Conservation (phyloP, 2,888 invertebrate genomes). For the Didymodactylos carnosus region DNA sequence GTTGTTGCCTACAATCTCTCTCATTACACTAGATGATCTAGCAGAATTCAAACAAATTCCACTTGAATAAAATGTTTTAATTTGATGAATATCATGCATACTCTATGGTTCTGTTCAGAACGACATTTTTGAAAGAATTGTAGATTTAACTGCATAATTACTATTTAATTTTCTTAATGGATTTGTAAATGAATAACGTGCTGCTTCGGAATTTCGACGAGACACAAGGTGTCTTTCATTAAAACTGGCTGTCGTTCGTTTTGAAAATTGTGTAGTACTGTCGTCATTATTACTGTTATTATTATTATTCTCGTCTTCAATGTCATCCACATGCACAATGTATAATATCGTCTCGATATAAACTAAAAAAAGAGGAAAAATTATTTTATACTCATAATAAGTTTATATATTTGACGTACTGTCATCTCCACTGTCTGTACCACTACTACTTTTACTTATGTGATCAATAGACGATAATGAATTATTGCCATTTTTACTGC, state of each 20-base stretch:
- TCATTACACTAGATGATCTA: too few relatives aligned
- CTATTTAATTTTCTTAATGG: background rate
- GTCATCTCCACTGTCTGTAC: background rate
- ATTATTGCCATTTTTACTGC: too few relatives aligned
- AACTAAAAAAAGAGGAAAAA: background rate
- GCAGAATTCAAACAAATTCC: too few relatives aligned
- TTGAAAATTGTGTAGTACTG: background rate
- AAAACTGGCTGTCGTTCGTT: background rate
- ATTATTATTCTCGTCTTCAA: background rate
- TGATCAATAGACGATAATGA: background rate
- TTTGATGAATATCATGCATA: too few relatives aligned
- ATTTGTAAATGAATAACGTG: background rate
- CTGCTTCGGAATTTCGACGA: background rate
- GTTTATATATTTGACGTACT: background rate
- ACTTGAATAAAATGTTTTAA: too few relatives aligned
- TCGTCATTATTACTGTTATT: background rate
- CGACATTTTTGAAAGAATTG: too few relatives aligned
- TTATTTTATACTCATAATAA: background rate
- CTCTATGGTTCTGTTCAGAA: too few relatives aligned
- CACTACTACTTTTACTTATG: background rate
- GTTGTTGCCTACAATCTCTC: too few relatives aligned
- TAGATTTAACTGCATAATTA: too few relatives aligned
- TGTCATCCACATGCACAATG: background rate
- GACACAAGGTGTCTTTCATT: background rate
- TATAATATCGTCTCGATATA: background rate